phyloP scores from a whole-genome alignment of 2,797 vertebrate genomes.

The Thripadectes ignobilis region DNA sequence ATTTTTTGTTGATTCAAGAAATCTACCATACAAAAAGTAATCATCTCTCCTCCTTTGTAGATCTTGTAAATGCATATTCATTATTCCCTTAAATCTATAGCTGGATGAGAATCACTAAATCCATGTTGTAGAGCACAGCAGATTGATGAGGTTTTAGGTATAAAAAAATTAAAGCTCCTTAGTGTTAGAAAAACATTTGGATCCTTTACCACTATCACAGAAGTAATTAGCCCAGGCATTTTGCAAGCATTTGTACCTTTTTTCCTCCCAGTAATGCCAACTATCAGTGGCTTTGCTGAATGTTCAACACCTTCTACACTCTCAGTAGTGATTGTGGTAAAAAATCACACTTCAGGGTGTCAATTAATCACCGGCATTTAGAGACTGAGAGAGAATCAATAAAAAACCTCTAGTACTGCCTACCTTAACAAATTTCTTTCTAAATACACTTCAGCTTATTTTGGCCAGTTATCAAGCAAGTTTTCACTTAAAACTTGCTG shows the following conservation, averaged over 20 bases:
- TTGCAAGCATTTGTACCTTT: neutral
- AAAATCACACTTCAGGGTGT: neutral
- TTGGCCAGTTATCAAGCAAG: neutral
- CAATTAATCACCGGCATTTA: slow-evolving; percentile 25
- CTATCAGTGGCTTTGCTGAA: neutral
- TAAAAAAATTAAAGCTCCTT: neutral
- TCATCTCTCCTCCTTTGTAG: neutral
- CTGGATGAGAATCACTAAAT: neutral
- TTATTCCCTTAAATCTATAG: neutral
- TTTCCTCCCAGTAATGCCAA: neutral
- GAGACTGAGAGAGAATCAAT: neutral
- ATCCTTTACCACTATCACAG: neutral
- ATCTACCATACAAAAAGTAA: neutral
- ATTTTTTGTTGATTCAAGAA: neutral
- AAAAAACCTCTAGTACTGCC: neutral
- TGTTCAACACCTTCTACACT: neutral
- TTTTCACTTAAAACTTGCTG: neutral
- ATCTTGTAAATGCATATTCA: neutral
- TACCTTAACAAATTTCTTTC: neutral
- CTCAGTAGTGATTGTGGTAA: neutral
- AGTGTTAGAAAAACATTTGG: neutral
- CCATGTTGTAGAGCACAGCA: neutral
- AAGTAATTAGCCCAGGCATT: neutral
- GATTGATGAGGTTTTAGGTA: neutral
- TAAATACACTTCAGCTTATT: neutral